Percentiles rank a stretch among this genome's conserved stretches.
These are phyloP conservation scores for Alloplasta piceator DNA, from an alignment of 2,888 invertebrate species.

Conservation along the genomic window DNA sequence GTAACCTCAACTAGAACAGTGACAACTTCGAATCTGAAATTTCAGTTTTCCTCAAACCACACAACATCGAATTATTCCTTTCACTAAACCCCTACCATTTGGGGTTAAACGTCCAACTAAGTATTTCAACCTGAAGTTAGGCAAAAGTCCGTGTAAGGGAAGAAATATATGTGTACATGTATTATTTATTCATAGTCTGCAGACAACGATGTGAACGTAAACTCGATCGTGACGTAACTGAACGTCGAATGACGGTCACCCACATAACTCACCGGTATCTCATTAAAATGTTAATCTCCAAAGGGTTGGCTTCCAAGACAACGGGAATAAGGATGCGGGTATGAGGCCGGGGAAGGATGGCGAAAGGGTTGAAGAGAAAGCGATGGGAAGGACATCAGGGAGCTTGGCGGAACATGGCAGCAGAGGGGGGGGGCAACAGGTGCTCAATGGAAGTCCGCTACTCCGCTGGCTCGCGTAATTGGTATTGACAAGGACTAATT, in stretches of 20 bases:
- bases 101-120: no score
- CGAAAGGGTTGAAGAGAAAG: slow-evolving; percentile 14
- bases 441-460: slow-evolving; percentile 68
- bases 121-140: no score
- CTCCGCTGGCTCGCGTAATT: slow-evolving; percentile 60
- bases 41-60: no score
- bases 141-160: no score
- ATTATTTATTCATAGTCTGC: no score
- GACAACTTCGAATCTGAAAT: no score
- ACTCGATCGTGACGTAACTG: no score
- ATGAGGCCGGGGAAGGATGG: slow-evolving; percentile 6
- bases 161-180: no score
- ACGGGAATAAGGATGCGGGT: background rate
- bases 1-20: no score
- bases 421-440: slow-evolving; percentile 71
- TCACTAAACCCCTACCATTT: no score
- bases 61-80: no score
- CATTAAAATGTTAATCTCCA: slow-evolving; percentile 74
- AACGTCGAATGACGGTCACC: background rate
- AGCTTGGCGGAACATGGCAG: background rate
- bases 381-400: background rate
- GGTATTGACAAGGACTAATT: slow-evolving; percentile 66
- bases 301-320: slow-evolving; percentile 20
- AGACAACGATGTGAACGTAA: no score
- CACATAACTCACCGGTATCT: slow-evolving; percentile 19